Percentiles rank a stretch among this genome's conserved stretches.
Evolutionary conservation across 2,888 invertebrate species (phyloP).

Genomic region (Alloplasta piceator): DNA sequence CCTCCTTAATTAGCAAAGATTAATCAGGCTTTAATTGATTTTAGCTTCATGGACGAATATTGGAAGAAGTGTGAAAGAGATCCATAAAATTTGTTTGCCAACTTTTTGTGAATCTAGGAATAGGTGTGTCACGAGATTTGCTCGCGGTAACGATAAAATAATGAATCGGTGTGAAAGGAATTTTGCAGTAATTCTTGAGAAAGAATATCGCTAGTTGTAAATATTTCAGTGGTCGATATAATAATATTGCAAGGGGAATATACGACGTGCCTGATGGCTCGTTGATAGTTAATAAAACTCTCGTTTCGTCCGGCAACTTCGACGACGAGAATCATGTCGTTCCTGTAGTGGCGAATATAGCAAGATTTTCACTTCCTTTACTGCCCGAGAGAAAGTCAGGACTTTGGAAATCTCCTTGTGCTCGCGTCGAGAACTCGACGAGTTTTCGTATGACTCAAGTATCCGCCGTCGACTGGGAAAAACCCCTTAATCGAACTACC

Average conservation of each 20-base stretch:
- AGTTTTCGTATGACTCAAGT: neutral
- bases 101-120: neutral
- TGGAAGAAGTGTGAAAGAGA: too few relatives aligned
- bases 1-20: too few relatives aligned
- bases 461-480: too few relatives aligned
- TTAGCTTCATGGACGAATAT: too few relatives aligned
- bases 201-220: constrained; percentile 5
- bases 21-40: too few relatives aligned
- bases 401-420: too few relatives aligned
- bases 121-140: neutral
- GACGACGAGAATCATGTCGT: neutral
- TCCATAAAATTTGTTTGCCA: constrained; percentile 15
- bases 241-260: constrained; percentile 41
- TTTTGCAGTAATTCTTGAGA: constrained; percentile 3
- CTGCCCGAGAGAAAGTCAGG: too few relatives aligned
- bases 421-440: neutral
- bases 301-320: constrained; percentile 33
- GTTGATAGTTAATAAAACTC: constrained; percentile 59
- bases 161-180: constrained; percentile 32
- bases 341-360: too few relatives aligned
- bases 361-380: too few relatives aligned
- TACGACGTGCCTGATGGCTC: constrained; percentile 43
- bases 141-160: constrained; percentile 26
- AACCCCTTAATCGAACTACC: too few relatives aligned
- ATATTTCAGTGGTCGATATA: constrained; percentile 44